These are phyloP conservation scores for Blastomussa wellsi DNA, from an alignment of 92 coral and sea anemone genomes.

Conservation along the genomic window DNA sequence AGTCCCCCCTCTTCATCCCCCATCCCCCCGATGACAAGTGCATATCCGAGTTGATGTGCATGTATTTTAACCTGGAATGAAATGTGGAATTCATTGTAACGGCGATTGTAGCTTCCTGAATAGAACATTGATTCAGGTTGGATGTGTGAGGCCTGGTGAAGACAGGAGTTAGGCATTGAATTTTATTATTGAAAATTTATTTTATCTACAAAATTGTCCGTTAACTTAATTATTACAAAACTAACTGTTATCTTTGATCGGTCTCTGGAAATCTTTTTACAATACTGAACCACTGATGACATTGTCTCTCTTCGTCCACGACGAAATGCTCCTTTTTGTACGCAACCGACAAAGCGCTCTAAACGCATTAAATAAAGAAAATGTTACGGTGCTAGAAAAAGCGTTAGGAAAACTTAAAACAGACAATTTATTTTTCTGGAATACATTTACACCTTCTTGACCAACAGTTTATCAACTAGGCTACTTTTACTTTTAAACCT, in stretches of 20 bases:
- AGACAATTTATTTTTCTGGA: neutral
- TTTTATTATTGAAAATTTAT: conserved; percentile 20
- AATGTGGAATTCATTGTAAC: neutral
- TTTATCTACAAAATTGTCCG: conserved; percentile 14
- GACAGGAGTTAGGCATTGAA: neutral
- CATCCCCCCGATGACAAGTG: too few relatives aligned
- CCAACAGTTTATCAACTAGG: neutral
- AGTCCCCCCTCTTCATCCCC: too few relatives aligned
- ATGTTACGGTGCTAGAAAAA: neutral
- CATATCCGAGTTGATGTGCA: too few relatives aligned
- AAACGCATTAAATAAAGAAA: neutral
- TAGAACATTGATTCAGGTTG: neutral
- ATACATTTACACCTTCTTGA: conserved; percentile 3
- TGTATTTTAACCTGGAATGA: neutral
- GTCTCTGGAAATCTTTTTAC: neutral
- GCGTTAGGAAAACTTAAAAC: neutral
- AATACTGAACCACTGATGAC: neutral
- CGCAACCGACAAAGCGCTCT: neutral
- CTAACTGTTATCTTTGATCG: neutral
- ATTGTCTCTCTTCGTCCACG: neutral
- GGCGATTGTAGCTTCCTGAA: neutral
- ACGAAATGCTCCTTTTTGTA: neutral
- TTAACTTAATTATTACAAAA: conserved; percentile 16
- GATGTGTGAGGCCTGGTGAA: neutral
- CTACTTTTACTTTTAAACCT: neutral